These are phyloP conservation scores for Halisarca cf. caerulea DNA, from an alignment of 37 sponge, comb jelly and placozoan species.

Conservation along the genomic window DNA sequence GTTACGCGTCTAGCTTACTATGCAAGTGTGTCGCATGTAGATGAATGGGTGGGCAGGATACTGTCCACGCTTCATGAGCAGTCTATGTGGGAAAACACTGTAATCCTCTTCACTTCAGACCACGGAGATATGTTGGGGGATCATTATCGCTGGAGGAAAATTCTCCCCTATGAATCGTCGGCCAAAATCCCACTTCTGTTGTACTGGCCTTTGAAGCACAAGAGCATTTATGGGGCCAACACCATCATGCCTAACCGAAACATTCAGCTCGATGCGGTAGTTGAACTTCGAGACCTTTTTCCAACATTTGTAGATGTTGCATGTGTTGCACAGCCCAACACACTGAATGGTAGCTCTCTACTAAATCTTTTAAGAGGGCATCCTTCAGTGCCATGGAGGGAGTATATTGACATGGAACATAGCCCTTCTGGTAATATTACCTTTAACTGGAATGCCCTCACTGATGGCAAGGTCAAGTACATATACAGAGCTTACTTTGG, in stretches of 20 bases:
- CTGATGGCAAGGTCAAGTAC: constrained; percentile 71
- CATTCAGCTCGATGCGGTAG: constrained; percentile 10
- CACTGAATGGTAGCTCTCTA: constrained; percentile 56
- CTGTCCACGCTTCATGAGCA: constrained; percentile 17
- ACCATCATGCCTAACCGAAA: constrained; percentile 27
- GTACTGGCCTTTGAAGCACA: constrained; percentile 45
- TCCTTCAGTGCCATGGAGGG: constrained; percentile 27
- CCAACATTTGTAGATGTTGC: constrained; percentile 69
- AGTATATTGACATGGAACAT: constrained; percentile 66
- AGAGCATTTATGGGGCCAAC: constrained; percentile 8
- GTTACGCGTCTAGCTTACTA: constrained; percentile 63
- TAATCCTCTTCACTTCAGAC: constrained; percentile 70
- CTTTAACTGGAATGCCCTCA: constrained; percentile 71
- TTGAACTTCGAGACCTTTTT: constrained; percentile 66
- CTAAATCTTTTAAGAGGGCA: neutral
- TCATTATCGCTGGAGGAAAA: constrained; percentile 74
- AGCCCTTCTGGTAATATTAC: constrained; percentile 57
- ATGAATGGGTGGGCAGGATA: constrained; percentile 73
- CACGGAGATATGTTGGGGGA: constrained; percentile 84
- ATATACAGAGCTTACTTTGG: constrained; percentile 60
- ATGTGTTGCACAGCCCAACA: constrained; percentile 1
- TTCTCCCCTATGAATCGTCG: constrained; percentile 60
- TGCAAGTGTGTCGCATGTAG: constrained; percentile 61
- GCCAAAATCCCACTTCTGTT: constrained; percentile 63
- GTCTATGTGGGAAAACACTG: constrained; percentile 34